phyloP scores from a whole-genome alignment of 1,140 invertebrate species.

The Druon quercuslanigerum region DNA sequence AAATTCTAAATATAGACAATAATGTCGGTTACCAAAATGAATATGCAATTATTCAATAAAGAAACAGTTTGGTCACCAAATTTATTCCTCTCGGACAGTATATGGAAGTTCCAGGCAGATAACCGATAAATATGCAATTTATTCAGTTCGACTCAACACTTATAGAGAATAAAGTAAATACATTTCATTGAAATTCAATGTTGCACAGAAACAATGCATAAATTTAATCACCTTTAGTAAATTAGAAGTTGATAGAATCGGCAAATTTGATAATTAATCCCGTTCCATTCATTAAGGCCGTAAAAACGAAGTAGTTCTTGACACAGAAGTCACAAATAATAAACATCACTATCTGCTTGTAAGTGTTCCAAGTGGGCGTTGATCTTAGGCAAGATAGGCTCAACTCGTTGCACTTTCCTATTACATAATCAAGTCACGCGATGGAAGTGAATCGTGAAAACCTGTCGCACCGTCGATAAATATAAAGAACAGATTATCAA shows the following conservation, averaged over 20 bases:
- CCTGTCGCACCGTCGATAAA: not conserved
- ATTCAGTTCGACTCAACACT: too few relatives aligned
- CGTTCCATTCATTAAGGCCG: not conserved
- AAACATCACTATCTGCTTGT: constrained; percentile 15
- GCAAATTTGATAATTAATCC: not conserved
- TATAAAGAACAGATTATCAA: not conserved
- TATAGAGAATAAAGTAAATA: too few relatives aligned
- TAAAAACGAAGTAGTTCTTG: not conserved
- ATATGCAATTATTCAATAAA: too few relatives aligned
- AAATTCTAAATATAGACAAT: too few relatives aligned
- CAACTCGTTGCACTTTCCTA: constrained; percentile 23
- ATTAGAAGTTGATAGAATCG: not conserved
- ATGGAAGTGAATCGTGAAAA: constrained; percentile 1
- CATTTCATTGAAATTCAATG: not conserved
- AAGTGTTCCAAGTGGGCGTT: constrained; percentile 22
- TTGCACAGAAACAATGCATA: not conserved
- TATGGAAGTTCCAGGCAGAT: too few relatives aligned
- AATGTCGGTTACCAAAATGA: too few relatives aligned
- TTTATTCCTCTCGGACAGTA: too few relatives aligned
- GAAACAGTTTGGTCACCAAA: too few relatives aligned
- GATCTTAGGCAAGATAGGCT: constrained; percentile 21
- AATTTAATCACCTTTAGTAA: constrained; percentile 1
- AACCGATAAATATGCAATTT: too few relatives aligned
- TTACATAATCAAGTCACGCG: constrained; percentile 28
- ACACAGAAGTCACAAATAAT: constrained; percentile 25